phyloP scores from a whole-genome alignment of 53 echinoderm and acorn worm species.

The Crossaster papposus region DNA sequence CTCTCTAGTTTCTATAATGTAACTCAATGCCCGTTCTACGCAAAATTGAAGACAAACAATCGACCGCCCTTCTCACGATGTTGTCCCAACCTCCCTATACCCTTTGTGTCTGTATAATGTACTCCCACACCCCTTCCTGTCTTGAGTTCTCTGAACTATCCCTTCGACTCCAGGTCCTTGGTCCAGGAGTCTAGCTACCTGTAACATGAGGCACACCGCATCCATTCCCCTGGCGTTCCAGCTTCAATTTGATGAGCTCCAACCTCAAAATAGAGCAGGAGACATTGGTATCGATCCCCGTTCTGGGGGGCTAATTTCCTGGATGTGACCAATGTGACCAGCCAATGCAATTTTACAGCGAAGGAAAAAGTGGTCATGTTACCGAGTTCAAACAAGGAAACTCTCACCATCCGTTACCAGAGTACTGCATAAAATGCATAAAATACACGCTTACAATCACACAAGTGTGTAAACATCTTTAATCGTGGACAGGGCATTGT shows the following conservation, averaged over 20 bases:
- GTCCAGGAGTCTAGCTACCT: neutral
- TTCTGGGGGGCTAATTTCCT: neutral
- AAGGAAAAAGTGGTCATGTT: neutral
- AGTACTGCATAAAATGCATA: too few relatives aligned
- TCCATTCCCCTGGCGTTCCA: neutral
- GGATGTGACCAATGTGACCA: neutral
- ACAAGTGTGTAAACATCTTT: too few relatives aligned
- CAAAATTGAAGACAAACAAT: neutral
- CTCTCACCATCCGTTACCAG: neutral
- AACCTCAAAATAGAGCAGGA: constrained; percentile 20
- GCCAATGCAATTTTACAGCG: neutral
- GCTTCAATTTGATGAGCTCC: constrained; percentile 21
- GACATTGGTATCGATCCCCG: constrained; percentile 29
- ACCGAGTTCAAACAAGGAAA: neutral
- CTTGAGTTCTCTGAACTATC: neutral
- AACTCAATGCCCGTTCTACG: too few relatives aligned
- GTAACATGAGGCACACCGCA: constrained; percentile 20
- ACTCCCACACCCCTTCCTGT: neutral
- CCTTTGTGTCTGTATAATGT: neutral
- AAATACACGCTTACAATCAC: too few relatives aligned
- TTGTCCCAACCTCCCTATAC: neutral
- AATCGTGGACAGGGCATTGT: too few relatives aligned
- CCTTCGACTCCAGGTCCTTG: neutral
- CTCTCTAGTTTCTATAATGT: too few relatives aligned
- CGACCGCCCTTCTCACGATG: neutral